Evolutionary conservation across 2,797 vertebrate species (phyloP).

Genomic region (Anguilla megastoma): DNA sequence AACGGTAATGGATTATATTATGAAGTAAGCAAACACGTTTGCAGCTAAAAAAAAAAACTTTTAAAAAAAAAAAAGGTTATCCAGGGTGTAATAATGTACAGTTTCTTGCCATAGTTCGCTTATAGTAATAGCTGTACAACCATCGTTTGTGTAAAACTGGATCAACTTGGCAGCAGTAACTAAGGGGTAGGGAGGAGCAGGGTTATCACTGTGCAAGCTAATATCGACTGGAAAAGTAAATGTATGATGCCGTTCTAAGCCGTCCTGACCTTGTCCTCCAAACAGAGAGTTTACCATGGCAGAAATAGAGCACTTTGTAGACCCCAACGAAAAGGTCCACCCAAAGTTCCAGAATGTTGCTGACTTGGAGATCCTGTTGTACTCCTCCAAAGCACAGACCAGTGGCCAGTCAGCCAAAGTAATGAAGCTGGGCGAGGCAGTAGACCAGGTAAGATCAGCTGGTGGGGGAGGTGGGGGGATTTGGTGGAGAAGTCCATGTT

Average conservation of each 20-base stretch:
- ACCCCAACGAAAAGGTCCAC: slow-evolving; percentile 91
- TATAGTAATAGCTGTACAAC: background rate
- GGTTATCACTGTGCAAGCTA: background rate
- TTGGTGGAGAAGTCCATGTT: background rate
- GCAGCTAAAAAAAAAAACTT: no score
- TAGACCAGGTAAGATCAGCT: slow-evolving; percentile 83
- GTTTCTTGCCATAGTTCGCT: background rate
- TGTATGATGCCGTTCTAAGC: background rate
- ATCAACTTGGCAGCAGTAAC: background rate
- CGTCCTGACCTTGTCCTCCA: background rate
- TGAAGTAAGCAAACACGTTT: no score
- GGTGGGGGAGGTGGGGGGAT: background rate
- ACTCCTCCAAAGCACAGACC: slow-evolving; percentile 95
- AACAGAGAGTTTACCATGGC: slow-evolving; percentile 98
- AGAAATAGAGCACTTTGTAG: slow-evolving; percentile 99
- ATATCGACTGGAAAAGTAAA: background rate
- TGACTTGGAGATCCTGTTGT: slow-evolving; percentile 83
- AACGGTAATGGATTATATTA: no score
- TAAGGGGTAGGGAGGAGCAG: background rate
- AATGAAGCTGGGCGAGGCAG: slow-evolving; percentile 91
- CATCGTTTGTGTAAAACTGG: background rate
- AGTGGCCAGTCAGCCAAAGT: slow-evolving; percentile 90
- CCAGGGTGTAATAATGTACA: background rate
- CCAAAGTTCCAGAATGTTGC: slow-evolving; percentile 89
- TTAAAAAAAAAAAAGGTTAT: no score